phyloP scores from a whole-genome alignment of 2,113 vertebrate species.

The Aplodontia rufa region DNA sequence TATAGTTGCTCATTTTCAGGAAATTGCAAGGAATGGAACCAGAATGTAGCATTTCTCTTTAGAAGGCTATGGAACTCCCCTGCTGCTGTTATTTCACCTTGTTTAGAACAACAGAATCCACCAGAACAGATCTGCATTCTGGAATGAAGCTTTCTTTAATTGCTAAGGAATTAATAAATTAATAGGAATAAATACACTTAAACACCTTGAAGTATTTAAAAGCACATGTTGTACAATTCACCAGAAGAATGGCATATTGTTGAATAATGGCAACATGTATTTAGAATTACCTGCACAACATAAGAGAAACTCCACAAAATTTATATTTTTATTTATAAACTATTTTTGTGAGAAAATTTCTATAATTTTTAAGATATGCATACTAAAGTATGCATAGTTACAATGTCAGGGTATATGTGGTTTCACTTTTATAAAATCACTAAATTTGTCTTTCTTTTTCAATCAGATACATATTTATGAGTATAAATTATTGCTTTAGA shows the following conservation, averaged over 20 bases:
- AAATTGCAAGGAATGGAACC: background rate
- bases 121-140: background rate
- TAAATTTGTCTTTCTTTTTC: background rate
- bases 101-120: background rate
- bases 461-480: background rate
- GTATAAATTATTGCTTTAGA: conserved; percentile 1
- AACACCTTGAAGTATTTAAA: background rate
- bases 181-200: background rate
- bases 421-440: background rate
- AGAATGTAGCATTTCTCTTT: background rate
- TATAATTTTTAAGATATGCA: background rate
- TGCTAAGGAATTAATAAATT: background rate
- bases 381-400: background rate
- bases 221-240: background rate
- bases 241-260: background rate
- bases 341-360: background rate
- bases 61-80: background rate
- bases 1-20: background rate
- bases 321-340: background rate
- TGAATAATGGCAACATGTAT: background rate
- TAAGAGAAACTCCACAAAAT: background rate
- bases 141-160: background rate
- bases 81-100: background rate
- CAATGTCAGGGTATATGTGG: background rate
- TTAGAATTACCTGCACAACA: background rate